Evolutionary conservation across 2,797 vertebrate genomes (phyloP), one percentile per base, ranked within the genome.

Genomic region (Tinamus major): DNA sequence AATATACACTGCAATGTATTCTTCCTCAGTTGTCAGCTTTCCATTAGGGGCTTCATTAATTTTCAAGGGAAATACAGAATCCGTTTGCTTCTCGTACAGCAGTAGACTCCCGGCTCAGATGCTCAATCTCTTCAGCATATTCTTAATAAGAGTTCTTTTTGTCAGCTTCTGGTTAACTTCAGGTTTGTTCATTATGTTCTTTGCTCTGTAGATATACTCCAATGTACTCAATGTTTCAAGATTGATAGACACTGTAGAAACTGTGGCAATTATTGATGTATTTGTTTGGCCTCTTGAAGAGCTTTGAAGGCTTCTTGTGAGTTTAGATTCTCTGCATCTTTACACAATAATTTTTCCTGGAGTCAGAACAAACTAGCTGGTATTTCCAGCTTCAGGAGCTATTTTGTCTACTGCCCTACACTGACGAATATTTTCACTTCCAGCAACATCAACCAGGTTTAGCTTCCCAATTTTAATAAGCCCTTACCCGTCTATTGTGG

Each of bases 151-250:
- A 39, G 98, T 98, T 96, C 97, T 97, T 97, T 99, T 99, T 86
- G 98, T 99, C 93, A 99, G 98, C 76, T 99, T 98, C 97, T 99
- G 98, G 96, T 99, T 99, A 91, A 99, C 98, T 94, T 99, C 98
- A 4, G 98, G 98, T 74, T 99, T 99, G 97, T 99, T 99, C 98
- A 98, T 93, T 90, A 99, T 98, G 93, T 98, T 99, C 96, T 99
- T 99, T 94, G 98, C 98, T 96, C 98, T 98, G 95, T 98, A 97
- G 84, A 98, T 98, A 80, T 98, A 99, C 24, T 98, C 98, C 96
- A 98, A 92, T 3, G 98, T 99, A 97, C 98, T 99, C 91, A 98
- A 61, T 12, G 98, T 99, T 98, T 99, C 98, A 61, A 98, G 80
- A 97, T 99, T 99, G 92, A 98, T 96, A 90, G 98, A 99, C 19